Base-by-base conservation (phyloP, 2,113 vertebrate species). In the Cyprinodon brontotheroides region DNA sequence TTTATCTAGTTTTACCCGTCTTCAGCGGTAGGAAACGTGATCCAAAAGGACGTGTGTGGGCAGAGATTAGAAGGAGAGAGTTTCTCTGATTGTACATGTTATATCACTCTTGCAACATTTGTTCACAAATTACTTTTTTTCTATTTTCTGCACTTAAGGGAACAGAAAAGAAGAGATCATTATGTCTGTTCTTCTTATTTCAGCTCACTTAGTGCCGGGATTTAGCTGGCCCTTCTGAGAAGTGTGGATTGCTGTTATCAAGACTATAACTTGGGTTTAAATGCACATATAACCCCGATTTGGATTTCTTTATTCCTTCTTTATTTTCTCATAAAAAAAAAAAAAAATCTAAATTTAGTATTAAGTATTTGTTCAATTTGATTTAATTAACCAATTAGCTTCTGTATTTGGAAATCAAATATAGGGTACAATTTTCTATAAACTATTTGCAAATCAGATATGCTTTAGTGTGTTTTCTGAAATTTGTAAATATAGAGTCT, bases 1-100 rank as follows among this genome's bases (percentile, higher is more conserved):
- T 69, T 85, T 60, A 50, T 70, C 60, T 11, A 22, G 43, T 14
- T 20, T 68, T 68, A 36, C 50, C 71, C 73, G 65, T 64, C 15
- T 15, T 45, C 38, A 70, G 15, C 20, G 39, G 48, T 20, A 29
- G 62, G 12, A 67, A 13, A n/a, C 8, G 57, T 36, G 63, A 38
- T 75, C 61, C 38, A 17, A 13, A 22, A 15, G 53, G 11, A 70
- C 70, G 43, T n/a, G 62, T 10, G 50, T 53, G 50, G 17, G 50
- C 14, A 20, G 50, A 53, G 59, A 82, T 14, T 12, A 36, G 38
- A 4, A 15, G 17, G 20, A 47, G 53, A 61, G 40, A 48, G 48
- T 29, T 43, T 61, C 11, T 70, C 0, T 39, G 17, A 22, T 11
- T 61, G 48, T 37, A 2, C 36, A 41, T 13, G 17, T 81, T 9